These are phyloP conservation scores for Neostethus bicornis DNA, from an alignment of 2,797 vertebrate species.

Conservation along the genomic window DNA sequence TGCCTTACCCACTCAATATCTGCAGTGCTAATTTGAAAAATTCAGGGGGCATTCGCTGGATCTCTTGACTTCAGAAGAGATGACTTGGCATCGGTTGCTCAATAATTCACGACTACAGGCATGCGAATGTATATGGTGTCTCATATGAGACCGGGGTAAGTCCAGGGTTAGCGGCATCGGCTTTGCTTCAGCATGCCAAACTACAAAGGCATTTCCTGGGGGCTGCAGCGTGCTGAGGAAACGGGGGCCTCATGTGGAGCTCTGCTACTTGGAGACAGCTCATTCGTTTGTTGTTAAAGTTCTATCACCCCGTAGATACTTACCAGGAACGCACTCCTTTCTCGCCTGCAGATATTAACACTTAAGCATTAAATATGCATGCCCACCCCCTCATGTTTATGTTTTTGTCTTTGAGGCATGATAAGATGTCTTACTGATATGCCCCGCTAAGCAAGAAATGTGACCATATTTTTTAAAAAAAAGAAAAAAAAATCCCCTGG, in stretches of 20 bases:
- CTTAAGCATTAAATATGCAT: constrained; percentile 74
- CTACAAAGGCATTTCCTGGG: constrained; percentile 75
- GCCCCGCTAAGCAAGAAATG: constrained; percentile 18
- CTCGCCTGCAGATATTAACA: constrained; percentile 66
- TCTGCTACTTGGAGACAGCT: constrained; percentile 66
- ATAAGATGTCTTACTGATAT: constrained; percentile 25
- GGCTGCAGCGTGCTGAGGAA: constrained; percentile 62
- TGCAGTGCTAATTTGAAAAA: constrained; percentile 62
- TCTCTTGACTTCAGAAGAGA: constrained; percentile 72
- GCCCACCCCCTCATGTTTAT: constrained; percentile 62
- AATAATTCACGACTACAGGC: constrained; percentile 77
- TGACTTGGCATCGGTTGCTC: constrained; percentile 57
- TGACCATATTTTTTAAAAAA: constrained; percentile 21
- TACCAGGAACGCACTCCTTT: constrained; percentile 44
- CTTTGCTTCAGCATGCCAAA: constrained; percentile 61
- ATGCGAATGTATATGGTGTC: constrained; percentile 64
- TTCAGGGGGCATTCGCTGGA: constrained; percentile 52
- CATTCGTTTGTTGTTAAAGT: constrained; percentile 67
- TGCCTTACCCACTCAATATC: constrained; percentile 35
- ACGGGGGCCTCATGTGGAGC: constrained; percentile 46
- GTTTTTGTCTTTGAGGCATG: constrained; percentile 62
- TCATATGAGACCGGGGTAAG: constrained; percentile 74
- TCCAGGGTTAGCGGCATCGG: constrained; percentile 65
- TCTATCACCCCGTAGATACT: constrained; percentile 44
- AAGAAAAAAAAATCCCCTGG: background rate